Evolutionary conservation across 2,888 invertebrate genomes (phyloP).

Genomic region (Phyllotreta cruciferae): DNA sequence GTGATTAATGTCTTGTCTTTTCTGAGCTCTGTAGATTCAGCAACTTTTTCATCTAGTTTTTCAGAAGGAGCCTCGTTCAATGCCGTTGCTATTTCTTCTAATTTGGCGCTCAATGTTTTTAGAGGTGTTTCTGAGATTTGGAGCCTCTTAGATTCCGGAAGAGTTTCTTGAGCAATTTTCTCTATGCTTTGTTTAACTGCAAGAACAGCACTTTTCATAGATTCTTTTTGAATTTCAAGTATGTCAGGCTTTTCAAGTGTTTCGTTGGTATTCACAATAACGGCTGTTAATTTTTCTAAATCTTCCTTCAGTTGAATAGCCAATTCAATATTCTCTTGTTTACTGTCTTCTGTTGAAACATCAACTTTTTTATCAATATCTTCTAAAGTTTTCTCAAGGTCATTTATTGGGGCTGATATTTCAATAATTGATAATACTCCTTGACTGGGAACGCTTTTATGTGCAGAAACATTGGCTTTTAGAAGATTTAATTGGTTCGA

Average conservation of each 20-base stretch:
- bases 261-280: slow-evolving; percentile 36
- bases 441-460: slow-evolving; percentile 31
- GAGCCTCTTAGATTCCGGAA: slow-evolving; percentile 25
- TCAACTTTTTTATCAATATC: slow-evolving; percentile 10
- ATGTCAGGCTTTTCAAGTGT: slow-evolving; percentile 34
- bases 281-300: slow-evolving; percentile 40
- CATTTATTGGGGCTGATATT: slow-evolving; percentile 14
- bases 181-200: slow-evolving; percentile 30
- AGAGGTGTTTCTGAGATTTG: slow-evolving; percentile 31
- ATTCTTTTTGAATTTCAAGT: slow-evolving; percentile 32
- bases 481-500: slow-evolving; percentile 33
- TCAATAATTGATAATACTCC: slow-evolving; percentile 36
- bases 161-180: slow-evolving; percentile 13
- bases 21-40: background rate
- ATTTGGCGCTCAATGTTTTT: slow-evolving; percentile 21
- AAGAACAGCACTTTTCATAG: slow-evolving; percentile 35
- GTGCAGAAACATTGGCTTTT: slow-evolving; percentile 33
- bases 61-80: background rate
- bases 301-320: slow-evolving; percentile 36
- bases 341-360: slow-evolving; percentile 26
- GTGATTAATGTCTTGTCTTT: slow-evolving; percentile 15
- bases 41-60: background rate
- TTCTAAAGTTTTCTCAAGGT: slow-evolving; percentile 18
- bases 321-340: slow-evolving; percentile 7
- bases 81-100: slow-evolving; percentile 22